phyloP scores from a whole-genome alignment of 2,797 vertebrate species.

The Antrozous pallidus region DNA sequence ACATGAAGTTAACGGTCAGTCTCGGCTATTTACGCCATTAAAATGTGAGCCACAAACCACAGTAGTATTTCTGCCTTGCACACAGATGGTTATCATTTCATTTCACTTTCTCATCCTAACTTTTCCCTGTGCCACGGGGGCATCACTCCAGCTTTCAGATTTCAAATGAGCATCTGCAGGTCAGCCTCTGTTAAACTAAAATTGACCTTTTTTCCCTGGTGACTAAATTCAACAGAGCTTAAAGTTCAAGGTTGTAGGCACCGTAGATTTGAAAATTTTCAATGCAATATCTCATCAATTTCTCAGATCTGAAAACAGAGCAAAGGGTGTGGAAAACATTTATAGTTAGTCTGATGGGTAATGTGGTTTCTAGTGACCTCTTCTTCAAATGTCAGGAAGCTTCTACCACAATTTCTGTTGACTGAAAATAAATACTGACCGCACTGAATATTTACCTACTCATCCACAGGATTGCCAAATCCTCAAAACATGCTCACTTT shows the following conservation, averaged over 20 bases:
- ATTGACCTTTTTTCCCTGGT: neutral
- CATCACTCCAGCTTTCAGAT: neutral
- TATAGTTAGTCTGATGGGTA: neutral
- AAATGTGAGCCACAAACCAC: neutral
- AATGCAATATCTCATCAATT: neutral
- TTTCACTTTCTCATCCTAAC: neutral
- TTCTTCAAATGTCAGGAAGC: neutral
- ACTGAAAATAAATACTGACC: constrained; percentile 33
- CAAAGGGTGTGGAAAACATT: neutral
- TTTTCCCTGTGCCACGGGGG: neutral
- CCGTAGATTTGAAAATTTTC: neutral
- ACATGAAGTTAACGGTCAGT: neutral
- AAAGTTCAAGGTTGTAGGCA: neutral
- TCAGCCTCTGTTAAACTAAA: neutral
- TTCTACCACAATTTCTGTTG: neutral
- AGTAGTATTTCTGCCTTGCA: neutral
- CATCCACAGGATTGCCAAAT: neutral
- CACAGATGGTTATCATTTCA: neutral
- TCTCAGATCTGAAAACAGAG: constrained; percentile 19
- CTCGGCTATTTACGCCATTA: neutral
- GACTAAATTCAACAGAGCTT: neutral
- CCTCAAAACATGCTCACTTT: neutral
- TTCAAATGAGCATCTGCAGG: neutral
- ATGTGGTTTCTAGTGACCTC: neutral
- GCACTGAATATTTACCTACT: neutral